A percentile compares a stretch with the other conserved stretches of the same genome.
Conservation (phyloP, 1,140 invertebrate species). For the Lasioglossum baleicum region DNA sequence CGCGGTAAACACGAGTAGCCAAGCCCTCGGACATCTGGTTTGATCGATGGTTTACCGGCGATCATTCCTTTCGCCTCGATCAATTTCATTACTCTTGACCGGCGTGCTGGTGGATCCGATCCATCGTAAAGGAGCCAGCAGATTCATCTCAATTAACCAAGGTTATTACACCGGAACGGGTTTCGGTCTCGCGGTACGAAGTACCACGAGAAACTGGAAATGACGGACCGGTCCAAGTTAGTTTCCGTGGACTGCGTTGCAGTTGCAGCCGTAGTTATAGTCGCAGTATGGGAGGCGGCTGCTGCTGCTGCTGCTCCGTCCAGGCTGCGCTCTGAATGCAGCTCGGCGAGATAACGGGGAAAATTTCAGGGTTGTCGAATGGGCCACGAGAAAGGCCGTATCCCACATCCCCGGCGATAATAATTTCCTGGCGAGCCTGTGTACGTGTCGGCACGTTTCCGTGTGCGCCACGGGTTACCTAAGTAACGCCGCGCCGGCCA, state of each 20-base stretch:
- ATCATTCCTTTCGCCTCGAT: background rate
- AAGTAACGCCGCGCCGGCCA: conserved; percentile 38
- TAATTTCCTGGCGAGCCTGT: conserved; percentile 31
- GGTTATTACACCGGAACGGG: conserved; percentile 57
- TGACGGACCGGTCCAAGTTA: conserved; percentile 56
- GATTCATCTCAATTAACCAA: conserved; percentile 63
- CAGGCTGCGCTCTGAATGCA: conserved; percentile 19
- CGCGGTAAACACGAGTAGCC: background rate
- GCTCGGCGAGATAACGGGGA: conserved; percentile 39
- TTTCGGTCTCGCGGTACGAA: conserved; percentile 48
- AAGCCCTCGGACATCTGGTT: background rate
- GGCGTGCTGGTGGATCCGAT: background rate
- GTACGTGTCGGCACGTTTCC: no score
- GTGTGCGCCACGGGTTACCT: background rate
- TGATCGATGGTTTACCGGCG: background rate
- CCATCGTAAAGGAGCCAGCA: background rate
- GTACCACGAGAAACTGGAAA: conserved; percentile 53
- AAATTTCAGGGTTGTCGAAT: conserved; percentile 58
- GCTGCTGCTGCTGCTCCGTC: conserved; percentile 23
- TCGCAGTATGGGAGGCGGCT: background rate
- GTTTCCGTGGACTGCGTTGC: conserved; percentile 29
- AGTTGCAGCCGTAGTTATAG: no score
- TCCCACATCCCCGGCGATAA: conserved; percentile 41
- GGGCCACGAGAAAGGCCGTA: background rate
- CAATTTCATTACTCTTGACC: background rate